Evolutionary conservation across 2,113 vertebrate genomes (phyloP).

Genomic region (Oryzias curvinotus): DNA sequence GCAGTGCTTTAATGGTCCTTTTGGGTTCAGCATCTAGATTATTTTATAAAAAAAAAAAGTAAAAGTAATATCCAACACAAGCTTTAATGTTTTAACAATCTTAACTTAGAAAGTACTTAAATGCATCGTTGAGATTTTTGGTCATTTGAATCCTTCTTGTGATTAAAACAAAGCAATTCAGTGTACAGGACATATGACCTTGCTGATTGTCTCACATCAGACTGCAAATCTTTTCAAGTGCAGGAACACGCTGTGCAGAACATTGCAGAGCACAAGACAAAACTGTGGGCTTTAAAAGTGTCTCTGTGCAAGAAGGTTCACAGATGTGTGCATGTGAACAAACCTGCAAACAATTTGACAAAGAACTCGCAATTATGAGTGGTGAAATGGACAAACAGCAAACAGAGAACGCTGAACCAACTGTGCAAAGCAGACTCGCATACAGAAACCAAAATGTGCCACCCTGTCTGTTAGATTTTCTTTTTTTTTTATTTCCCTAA

Average conservation of each 20-base stretch:
- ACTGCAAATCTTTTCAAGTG: slow-evolving; percentile 34
- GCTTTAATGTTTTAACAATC: no score
- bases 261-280: slow-evolving; percentile 17
- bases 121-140: not conserved
- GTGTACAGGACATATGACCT: slow-evolving; percentile 29
- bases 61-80: no score
- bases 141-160: not conserved
- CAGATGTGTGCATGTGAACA: slow-evolving; percentile 7
- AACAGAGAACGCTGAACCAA: no score
- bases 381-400: not conserved
- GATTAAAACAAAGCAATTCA: not conserved
- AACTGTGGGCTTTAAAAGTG: slow-evolving; percentile 14
- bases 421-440: no score
- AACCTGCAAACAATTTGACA: slow-evolving; percentile 2
- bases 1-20: slow-evolving; percentile 3
- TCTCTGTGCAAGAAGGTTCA: slow-evolving; percentile 6
- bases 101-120: no score
- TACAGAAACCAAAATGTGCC: no score
- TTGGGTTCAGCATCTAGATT: not conserved
- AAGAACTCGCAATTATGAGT: not conserved
- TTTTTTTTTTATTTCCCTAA: no score
- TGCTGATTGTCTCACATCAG: slow-evolving; percentile 44
- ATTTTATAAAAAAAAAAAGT: not conserved
- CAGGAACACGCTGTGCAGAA: slow-evolving; percentile 45
- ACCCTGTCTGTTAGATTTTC: no score